phyloP scores from a whole-genome alignment of 2,888 invertebrate genomes.

The Bruchidius siliquastri region DNA sequence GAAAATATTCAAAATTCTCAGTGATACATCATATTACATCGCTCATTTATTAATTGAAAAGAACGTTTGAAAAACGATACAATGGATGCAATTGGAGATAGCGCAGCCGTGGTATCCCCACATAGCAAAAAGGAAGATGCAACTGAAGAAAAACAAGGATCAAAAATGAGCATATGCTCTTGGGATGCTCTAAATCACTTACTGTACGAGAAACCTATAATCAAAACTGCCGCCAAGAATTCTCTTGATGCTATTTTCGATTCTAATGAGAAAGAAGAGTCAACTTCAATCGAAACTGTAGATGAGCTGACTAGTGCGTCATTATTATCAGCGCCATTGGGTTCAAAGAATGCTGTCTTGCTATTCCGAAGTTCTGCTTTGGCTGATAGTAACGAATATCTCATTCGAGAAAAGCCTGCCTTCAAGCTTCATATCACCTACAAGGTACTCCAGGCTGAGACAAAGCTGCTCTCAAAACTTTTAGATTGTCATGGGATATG shows the following conservation, averaged over 20 bases:
- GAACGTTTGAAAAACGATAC: background rate
- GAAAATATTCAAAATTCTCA: background rate
- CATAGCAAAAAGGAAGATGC: background rate
- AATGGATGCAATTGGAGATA: background rate
- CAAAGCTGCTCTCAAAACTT: conserved; percentile 69
- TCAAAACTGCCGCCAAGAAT: background rate
- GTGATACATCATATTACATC: background rate
- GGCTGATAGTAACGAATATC: conserved; percentile 43
- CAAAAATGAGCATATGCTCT: background rate
- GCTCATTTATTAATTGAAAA: background rate
- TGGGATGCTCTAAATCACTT: background rate
- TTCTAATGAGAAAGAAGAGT: background rate
- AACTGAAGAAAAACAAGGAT: background rate
- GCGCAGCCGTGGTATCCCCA: background rate
- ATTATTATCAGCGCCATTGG: conserved; percentile 33
- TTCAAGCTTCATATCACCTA: conserved; percentile 69
- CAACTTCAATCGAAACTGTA: background rate
- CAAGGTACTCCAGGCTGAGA: conserved; percentile 74
- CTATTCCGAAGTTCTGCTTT: conserved; percentile 64
- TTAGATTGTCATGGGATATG: conserved; percentile 73
- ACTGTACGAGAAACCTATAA: background rate
- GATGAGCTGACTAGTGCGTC: background rate
- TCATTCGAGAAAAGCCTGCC: conserved; percentile 58
- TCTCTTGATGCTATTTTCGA: conserved; percentile 2
- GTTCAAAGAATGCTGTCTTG: conserved; percentile 61